Conservation (phyloP, 2,113 vertebrate species). For the Dromas ardeola region DNA sequence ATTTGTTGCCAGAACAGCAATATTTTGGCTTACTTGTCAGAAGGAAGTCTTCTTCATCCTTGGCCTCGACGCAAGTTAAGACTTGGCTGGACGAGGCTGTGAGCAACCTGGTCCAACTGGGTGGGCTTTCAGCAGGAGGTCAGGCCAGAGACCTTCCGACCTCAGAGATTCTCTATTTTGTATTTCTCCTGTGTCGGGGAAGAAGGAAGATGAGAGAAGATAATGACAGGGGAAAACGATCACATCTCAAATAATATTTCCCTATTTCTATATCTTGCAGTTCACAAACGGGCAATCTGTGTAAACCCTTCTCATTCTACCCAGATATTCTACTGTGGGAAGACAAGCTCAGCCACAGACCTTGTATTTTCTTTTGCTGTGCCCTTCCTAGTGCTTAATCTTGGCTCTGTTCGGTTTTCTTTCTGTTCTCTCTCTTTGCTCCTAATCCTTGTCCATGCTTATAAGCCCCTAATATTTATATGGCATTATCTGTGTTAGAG, state of each 20-base stretch:
- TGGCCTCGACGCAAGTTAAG: not conserved
- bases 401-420: slow-evolving; percentile 56
- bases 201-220: not conserved
- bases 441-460: slow-evolving; percentile 66
- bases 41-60: not conserved
- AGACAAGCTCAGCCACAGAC: not conserved
- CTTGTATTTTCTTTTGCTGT: not conserved
- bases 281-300: not conserved
- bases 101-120: not conserved
- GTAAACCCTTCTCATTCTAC: not conserved
- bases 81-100: not conserved
- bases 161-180: not conserved
- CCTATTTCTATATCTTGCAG: not conserved
- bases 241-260: not conserved
- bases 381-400: slow-evolving; percentile 58
- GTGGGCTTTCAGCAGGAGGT: not conserved
- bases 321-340: not conserved
- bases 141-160: not conserved
- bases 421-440: slow-evolving; percentile 55
- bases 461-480: slow-evolving; percentile 70
- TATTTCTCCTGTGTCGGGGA: not conserved
- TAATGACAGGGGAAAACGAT: not conserved
- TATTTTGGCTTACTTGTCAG: not conserved
- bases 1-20: not conserved
- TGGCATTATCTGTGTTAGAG: slow-evolving; percentile 62